These are phyloP conservation scores for Pseudonaja textilis DNA, from an alignment of 2,113 vertebrate genomes.

Conservation along the genomic window DNA sequence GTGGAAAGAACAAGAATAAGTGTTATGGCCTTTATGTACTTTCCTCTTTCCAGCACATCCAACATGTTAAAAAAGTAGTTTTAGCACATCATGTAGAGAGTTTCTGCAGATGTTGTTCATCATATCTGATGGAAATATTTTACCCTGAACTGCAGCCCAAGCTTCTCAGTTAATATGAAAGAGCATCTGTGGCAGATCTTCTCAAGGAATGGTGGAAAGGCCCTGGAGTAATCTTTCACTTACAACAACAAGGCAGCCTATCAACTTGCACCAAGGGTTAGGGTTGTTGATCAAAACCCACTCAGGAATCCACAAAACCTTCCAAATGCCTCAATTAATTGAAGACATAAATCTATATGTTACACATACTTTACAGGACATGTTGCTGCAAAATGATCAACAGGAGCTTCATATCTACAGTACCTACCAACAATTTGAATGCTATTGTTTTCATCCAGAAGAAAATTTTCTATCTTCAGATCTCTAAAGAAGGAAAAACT, in stretches of 20 bases:
- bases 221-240: background rate
- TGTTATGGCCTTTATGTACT: background rate
- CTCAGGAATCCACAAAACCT: background rate
- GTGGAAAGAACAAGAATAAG: conserved; percentile 30
- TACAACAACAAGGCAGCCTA: too few relatives aligned
- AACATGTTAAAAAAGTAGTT: background rate
- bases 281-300: background rate
- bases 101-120: background rate
- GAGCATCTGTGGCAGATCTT: background rate
- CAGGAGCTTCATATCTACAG: background rate
- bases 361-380: background rate
- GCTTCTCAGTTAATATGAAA: conserved; percentile 6
- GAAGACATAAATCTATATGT: background rate
- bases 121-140: background rate
- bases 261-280: background rate
- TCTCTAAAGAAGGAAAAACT: conserved; percentile 69
- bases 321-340: background rate
- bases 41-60: background rate
- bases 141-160: background rate
- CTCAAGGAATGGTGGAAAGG: background rate
- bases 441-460: conserved; percentile 83
- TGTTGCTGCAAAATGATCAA: background rate
- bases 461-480: conserved; percentile 86
- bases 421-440: conserved; percentile 85
- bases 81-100: background rate